Evolutionary conservation across 2,888 invertebrate species (phyloP), one percentile per base, ranked within the genome.

Genomic region (Limulus polyphemus): DNA sequence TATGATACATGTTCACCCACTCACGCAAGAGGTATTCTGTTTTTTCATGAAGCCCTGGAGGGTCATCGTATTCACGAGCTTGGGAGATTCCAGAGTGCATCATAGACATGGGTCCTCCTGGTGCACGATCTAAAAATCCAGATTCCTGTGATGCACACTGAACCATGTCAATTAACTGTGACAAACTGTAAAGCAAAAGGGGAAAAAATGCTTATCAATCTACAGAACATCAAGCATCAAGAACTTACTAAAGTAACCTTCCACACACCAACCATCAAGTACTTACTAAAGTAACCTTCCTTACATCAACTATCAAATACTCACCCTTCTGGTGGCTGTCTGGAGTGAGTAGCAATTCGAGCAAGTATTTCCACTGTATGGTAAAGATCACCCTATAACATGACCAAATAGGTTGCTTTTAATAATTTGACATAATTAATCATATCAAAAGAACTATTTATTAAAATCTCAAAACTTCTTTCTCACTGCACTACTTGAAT

Each of bases 21-120:
- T 99, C 98, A 32, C 95, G 83, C 49, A 99, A 81, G 12, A 99
- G 80, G 71, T 82, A 89, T 76, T 99, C 98, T 0, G 95, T 94
- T 77, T 95, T 97, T 74, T 95, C 97, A 72, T 90, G 86, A 55
- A 97, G 80, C 32, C 92, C 94, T 0, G 91, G 91, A 2, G 95
- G 95, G 78, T 97, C 97, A 72, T 90, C 88, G 46, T 63, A 90
- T 72, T 92, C 92, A 63, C 90, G 84, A 49, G 90, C 88, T 81
- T 86, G 77, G 69, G 87, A 82, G 74, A 95, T 90, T 64, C 94
- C 94, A 60, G 92, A 88, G 76, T 94, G 92, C 73, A 95, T 92
- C 75, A 93, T 92, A 46, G 90, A 85, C 5, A 88, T 87, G 1
- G 90, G 87, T 11, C 67, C 67, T 49, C 64, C 89, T 17, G 85